Conservation (phyloP, 2,113 vertebrate genomes). For the Mirounga angustirostris region DNA sequence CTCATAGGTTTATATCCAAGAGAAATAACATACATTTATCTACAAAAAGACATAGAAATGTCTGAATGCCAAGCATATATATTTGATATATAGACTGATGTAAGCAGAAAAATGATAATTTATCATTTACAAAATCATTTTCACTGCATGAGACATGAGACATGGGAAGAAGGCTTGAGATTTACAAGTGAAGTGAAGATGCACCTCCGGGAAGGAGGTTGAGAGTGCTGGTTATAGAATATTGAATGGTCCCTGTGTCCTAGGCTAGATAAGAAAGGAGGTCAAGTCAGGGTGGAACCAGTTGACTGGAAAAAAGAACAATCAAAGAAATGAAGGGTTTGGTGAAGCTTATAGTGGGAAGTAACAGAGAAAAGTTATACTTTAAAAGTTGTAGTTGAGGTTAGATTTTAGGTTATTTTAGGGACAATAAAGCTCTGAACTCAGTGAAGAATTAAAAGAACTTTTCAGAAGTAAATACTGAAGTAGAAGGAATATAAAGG, state of each 20-base stretch:
- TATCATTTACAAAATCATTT: not conserved
- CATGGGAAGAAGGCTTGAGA: not conserved
- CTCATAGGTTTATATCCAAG: not conserved
- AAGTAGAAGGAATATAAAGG: not conserved
- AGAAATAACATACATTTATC: not conserved
- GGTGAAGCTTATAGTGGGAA: not conserved
- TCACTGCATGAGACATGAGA: not conserved
- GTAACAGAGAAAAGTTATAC: not conserved
- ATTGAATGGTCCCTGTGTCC: not conserved
- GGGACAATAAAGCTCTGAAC: not conserved
- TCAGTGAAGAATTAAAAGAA: slow-evolving; percentile 3
- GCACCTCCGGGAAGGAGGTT: not conserved
- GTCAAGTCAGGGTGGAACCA: not conserved
- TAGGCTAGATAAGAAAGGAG: not conserved
- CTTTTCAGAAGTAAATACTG: not conserved
- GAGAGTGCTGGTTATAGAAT: not conserved
- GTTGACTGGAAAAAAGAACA: not conserved
- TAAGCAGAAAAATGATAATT: not conserved
- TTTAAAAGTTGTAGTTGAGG: not conserved
- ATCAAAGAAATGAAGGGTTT: not conserved
- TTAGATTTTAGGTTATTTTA: slow-evolving; percentile 30
- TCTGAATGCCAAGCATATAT: slow-evolving; percentile 6
- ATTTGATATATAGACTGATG: not conserved
- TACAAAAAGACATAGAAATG: slow-evolving; percentile 7
- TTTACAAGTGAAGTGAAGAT: not conserved